Conservation (phyloP, 1,140 invertebrate genomes). For the Piezodorus guildinii region DNA sequence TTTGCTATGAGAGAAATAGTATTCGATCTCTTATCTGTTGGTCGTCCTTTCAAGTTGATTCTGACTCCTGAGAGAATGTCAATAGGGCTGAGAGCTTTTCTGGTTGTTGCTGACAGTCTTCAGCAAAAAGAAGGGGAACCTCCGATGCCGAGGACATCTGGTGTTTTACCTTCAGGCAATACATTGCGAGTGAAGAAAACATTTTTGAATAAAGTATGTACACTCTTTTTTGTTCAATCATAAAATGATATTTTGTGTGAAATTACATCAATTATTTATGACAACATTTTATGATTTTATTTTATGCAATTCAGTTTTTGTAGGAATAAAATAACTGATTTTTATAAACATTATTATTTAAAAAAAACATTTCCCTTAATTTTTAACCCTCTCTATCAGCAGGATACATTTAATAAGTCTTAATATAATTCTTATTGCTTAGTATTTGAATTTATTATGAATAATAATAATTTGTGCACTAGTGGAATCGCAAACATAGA, state of each 20-base stretch:
- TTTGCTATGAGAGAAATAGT: slow-evolving; percentile 99
- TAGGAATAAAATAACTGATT: no score
- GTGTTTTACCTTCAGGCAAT: slow-evolving; percentile 86
- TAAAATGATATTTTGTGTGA: neutral
- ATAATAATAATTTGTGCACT: no score
- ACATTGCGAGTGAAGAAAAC: slow-evolving; percentile 92
- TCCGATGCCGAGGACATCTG: slow-evolving; percentile 91
- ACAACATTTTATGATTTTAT: no score
- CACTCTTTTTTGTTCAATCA: neutral
- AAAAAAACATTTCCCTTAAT: no score
- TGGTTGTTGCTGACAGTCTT: slow-evolving; percentile 95
- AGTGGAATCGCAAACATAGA: no score
- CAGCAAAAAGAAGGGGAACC: slow-evolving; percentile 98
- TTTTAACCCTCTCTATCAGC: no score
- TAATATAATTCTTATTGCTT: no score
- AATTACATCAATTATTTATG: no score
- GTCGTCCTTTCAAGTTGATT: slow-evolving; percentile 86
- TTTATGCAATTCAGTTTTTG: no score
- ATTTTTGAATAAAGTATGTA: slow-evolving; percentile 69
- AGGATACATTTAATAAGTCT: no score
- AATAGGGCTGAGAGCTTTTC: slow-evolving; percentile 89
- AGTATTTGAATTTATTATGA: no score
- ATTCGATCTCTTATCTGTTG: slow-evolving; percentile 92
- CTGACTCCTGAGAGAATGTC: slow-evolving; percentile 97
- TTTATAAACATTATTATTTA: no score